Base-by-base conservation (phyloP, 2,888 invertebrate genomes). In the Cantharis lateralis region DNA sequence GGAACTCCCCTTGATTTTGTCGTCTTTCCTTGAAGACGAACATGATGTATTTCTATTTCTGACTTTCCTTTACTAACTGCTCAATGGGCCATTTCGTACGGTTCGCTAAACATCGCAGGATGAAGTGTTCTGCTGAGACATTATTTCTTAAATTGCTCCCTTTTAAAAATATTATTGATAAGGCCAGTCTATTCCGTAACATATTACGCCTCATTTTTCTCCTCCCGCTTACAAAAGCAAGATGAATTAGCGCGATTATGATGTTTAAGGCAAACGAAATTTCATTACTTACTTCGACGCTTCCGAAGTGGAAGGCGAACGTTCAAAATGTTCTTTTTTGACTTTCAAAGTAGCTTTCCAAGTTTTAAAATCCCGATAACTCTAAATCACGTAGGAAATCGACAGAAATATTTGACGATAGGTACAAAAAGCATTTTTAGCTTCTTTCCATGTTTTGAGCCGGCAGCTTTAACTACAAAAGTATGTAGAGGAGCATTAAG, bases 31-130 rank as follows among this genome's bases (percentile, higher is more conserved):
- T 78, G 76, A 76, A 78, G 80, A 81, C 72, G 70, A 68, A 72
- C 84, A 82, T 85, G 86, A 86, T 85, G 83, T 85, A 86, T 84
- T 83, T 85, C 84, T 81, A 82, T 81, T 82, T 79, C 78, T 82
- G 81, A 84, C 83, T 80, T 83, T 84, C 81, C 84, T 84, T 82
- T 82, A 80, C 83, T 86, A 85, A 87, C 85, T 86, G 85, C 86
- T 84, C 86, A 86, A 87, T 87, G 88, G 87, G 83, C 87, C 88
- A 87, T 87, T 87, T 85, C 86, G 86, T 84, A 84, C 85, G 86
- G 86, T 85, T 81, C 81, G 84, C 81, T 85, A 84, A 84, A 85
- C 84, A 83, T 82, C 83, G 81, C 80, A 80, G 83, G 82, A 84
- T 81, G 78, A 82, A 83, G 83, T 81, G 84, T 78, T 70, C 74